Base-by-base conservation (phyloP, 2,888 invertebrate species). In the Actias luna region DNA sequence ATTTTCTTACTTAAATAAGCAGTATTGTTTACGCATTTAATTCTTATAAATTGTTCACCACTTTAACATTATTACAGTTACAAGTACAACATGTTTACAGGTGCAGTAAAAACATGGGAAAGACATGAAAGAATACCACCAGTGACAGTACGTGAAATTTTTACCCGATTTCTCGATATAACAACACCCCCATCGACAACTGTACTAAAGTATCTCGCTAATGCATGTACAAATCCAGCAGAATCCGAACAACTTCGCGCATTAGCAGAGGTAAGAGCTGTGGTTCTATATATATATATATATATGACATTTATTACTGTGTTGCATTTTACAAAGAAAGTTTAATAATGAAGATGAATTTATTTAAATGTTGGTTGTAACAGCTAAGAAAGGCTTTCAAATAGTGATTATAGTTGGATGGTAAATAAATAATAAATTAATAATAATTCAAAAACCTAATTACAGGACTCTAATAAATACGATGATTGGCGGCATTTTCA, bases 401-500 rank as follows among this genome's bases (percentile, higher is more conserved):
- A n/a, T n/a, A n/a, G n/a, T 14, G 2, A 36, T 36, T 35, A 35
- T 12, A 16, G 12, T 36, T 1, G 12, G 14, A 36, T 16, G 12
- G 2, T 36, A 16, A 16, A 36, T 14, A 12, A 36, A 36, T 16
- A 36, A 16, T 36, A 27, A 39, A 42, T 16, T 18, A 35, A 18
- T 42, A n/a, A 42, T 42, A 14, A 42, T 42, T 42, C n/a, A 18
- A 57, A 61, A 50, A 58, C 63, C 58, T n/a, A n/a, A 16, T 80
- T 77, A 22, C 75, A 97, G 97, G 97, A 98, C 82, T 95, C 97
- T 0, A 94, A 96, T 16, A 96, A 96, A 31, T 98, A 98, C 77
- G 98, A 99, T 81, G 98, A 98, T 77, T 99, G 98, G 98, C 95
- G 97, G 67, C 97, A 98, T 78, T 95, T 95, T 93, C 94, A 95